These are phyloP conservation scores for Acanthosepion pharaonis DNA, from an alignment of 2,888 invertebrate species.

Conservation along the genomic window DNA sequence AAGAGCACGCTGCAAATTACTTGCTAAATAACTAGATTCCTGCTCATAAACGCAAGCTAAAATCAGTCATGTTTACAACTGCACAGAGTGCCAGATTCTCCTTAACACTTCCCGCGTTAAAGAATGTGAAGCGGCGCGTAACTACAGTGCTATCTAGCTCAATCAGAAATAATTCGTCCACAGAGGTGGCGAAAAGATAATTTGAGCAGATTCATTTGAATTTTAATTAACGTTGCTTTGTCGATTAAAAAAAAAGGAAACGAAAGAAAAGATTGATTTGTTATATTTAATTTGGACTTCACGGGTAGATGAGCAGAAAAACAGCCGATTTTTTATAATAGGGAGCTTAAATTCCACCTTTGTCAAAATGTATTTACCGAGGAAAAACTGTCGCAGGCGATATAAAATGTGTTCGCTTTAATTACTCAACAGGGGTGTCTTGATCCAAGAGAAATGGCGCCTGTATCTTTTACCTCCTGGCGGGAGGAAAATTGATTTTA, in stretches of 20 bases:
- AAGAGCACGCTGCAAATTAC: background rate
- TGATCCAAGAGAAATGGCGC: too few species aligned
- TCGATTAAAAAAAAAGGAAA: background rate
- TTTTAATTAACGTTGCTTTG: background rate
- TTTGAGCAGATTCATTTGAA: background rate
- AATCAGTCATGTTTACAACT: background rate
- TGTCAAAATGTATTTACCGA: too few species aligned
- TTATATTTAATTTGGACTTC: too few species aligned
- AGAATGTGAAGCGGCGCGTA: background rate
- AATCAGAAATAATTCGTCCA: background rate
- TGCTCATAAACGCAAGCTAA: background rate
- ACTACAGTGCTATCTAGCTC: background rate
- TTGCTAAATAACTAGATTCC: background rate
- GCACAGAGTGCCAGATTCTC: background rate
- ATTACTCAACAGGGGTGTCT: too few species aligned
- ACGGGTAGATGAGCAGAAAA: too few species aligned
- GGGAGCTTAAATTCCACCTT: too few species aligned
- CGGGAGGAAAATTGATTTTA: too few species aligned
- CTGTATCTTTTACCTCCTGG: too few species aligned
- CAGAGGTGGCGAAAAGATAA: background rate
- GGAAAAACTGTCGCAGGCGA: too few species aligned
- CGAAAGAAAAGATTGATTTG: too few species aligned
- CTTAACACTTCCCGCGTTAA: background rate
- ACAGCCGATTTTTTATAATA: too few species aligned
- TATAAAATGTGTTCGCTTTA: too few species aligned